Percentiles rank a stretch among this genome's conserved stretches.
phyloP scores from a whole-genome alignment of 2,113 vertebrate genomes.

The Pteronura brasiliensis region DNA sequence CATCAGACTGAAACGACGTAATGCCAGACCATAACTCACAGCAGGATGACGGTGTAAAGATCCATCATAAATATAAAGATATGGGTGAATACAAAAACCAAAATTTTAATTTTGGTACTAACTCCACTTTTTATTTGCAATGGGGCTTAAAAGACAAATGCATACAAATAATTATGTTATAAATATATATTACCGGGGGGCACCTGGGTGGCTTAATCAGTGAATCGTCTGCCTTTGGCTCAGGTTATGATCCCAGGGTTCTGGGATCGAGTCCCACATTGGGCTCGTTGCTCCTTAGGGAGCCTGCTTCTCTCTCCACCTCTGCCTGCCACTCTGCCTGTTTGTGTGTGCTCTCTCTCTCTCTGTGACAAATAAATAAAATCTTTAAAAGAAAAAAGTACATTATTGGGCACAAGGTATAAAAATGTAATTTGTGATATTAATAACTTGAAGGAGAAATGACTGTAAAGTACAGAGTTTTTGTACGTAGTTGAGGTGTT shows the following conservation, averaged over 20 bases:
- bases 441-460: background rate
- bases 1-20: background rate
- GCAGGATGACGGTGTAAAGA: background rate
- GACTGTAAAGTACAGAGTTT: background rate
- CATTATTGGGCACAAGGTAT: too few species aligned
- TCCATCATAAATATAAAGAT: background rate
- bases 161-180: background rate
- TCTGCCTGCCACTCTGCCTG: too few species aligned
- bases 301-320: too few species aligned
- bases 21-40: background rate
- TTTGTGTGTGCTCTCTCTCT: too few species aligned
- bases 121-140: background rate
- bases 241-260: too few species aligned
- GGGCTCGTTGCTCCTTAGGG: too few species aligned
- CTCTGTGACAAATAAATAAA: too few species aligned
- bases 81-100: background rate
- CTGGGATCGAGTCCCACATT: too few species aligned
- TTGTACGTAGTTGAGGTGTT: background rate
- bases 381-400: too few species aligned
- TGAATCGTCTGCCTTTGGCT: too few species aligned
- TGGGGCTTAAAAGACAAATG: background rate
- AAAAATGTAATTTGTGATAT: background rate
- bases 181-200: background rate
- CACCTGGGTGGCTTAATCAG: too few species aligned
- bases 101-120: background rate